phyloP scores from a whole-genome alignment of 2,888 invertebrate species.

The Drosophila cognata region DNA sequence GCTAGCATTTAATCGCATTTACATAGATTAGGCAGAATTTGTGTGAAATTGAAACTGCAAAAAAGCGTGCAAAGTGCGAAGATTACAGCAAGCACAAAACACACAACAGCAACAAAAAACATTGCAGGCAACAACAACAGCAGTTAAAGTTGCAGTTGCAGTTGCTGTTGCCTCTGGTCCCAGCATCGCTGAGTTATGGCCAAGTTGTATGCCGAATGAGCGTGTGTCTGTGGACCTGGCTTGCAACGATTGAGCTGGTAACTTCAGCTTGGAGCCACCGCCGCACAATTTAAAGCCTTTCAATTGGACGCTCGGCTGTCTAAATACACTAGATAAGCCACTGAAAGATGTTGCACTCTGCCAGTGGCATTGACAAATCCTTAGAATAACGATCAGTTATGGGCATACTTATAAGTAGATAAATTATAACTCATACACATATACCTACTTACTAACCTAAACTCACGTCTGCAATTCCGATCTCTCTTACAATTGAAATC shows the following conservation, averaged over 20 bases:
- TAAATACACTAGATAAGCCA: conserved; percentile 30
- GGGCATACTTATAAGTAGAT: not conserved
- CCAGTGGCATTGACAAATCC: not conserved
- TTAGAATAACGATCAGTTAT: not conserved
- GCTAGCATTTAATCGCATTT: conserved; percentile 81
- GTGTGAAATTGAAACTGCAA: conserved; percentile 78
- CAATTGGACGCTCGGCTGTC: conserved; percentile 39
- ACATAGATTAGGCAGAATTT: conserved; percentile 81
- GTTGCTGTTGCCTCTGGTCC: conserved; percentile 9
- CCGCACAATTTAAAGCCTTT: conserved; percentile 23
- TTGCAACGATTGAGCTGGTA: conserved; percentile 39
- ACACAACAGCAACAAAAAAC: not conserved
- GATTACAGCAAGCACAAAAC: conserved; percentile 45
- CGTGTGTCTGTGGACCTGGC: conserved; percentile 12
- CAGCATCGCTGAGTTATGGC: conserved; percentile 19
- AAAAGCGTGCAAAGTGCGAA: conserved; percentile 76
- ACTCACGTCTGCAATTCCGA: too few relatives aligned
- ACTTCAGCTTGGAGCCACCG: conserved; percentile 8
- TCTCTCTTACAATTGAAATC: not conserved
- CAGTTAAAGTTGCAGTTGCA: conserved; percentile 15
- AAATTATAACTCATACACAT: not conserved
- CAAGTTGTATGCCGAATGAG: conserved; percentile 14
- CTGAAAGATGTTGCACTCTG: not conserved
- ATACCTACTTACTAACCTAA: not conserved
- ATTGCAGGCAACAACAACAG: conserved; percentile 1